Conservation (phyloP, 2,113 vertebrate species). For the Tympanuchus pallidicinctus region DNA sequence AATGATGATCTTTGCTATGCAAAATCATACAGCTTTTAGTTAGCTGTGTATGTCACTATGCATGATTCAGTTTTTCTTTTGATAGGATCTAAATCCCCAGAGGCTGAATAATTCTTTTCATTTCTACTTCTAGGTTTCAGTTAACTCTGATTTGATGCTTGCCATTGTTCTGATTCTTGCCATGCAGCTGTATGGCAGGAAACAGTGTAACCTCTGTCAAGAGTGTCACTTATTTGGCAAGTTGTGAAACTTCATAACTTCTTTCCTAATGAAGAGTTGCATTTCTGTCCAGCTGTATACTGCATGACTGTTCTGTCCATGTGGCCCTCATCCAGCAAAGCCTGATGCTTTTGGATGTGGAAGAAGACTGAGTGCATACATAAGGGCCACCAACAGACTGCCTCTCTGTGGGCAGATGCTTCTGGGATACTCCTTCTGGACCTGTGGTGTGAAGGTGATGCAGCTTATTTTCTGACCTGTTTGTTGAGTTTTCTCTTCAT, state of each 20-base stretch:
- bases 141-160: not conserved
- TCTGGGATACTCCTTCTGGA: not conserved
- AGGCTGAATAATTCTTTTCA: not conserved
- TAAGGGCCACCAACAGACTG: not conserved
- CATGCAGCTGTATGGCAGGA: rapidly evolving
- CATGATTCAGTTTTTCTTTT: not conserved
- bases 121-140: not conserved
- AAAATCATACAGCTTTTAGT: not conserved
- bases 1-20: not conserved
- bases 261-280: not conserved
- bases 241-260: not conserved
- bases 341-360: rapidly evolving
- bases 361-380: rapidly evolving
- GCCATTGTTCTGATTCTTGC: not conserved
- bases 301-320: rapidly evolving
- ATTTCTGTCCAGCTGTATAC: not conserved
- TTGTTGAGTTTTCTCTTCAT: not conserved
- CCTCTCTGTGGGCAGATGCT: not conserved
- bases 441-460: not conserved
- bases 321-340: not conserved
- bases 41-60: not conserved
- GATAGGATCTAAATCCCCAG: not conserved
- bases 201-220: not conserved
- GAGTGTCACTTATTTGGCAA: rapidly evolving
- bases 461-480: not conserved